Conservation (phyloP, 2,113 vertebrate species). For the Raja brachyura region DNA sequence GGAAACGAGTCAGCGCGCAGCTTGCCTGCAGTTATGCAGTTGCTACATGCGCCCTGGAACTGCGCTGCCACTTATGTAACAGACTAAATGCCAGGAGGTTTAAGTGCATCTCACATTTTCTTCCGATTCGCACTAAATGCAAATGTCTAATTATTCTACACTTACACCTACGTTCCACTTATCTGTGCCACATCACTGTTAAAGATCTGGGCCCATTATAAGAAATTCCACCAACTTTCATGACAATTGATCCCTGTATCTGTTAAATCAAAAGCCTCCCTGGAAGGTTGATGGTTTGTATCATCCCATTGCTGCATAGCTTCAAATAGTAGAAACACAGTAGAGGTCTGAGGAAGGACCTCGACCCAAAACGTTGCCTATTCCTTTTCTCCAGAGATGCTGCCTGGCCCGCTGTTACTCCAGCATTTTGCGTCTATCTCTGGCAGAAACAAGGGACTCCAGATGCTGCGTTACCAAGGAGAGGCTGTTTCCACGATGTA, state of each 20-base stretch:
- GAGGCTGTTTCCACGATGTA: too few relatives aligned
- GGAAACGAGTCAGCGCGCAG: too few relatives aligned
- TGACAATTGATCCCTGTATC: conserved; percentile 39
- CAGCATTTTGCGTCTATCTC: too few relatives aligned
- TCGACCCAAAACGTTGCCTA: too few relatives aligned
- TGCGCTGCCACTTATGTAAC: background rate
- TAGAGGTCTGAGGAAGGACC: too few relatives aligned
- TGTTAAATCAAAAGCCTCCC: background rate
- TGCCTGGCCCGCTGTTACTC: too few relatives aligned
- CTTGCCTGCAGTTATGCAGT: background rate
- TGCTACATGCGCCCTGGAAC: background rate
- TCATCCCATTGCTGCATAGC: too few relatives aligned
- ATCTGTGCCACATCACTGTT: background rate
- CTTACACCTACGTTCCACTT: background rate
- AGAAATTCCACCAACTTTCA: background rate
- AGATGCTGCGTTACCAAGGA: too few relatives aligned
- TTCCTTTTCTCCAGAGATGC: too few relatives aligned
- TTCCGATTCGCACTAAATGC: background rate
- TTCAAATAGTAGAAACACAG: too few relatives aligned
- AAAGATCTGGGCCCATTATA: background rate
- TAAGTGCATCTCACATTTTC: conserved; percentile 19
- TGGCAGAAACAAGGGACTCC: too few relatives aligned
- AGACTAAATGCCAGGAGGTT: background rate
- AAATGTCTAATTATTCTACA: conserved; percentile 24
- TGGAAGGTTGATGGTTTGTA: background rate